Evolutionary conservation across 1,140 invertebrate genomes (phyloP), one percentile per base, ranked within the genome.

Genomic region (Calliphora vicina): DNA sequence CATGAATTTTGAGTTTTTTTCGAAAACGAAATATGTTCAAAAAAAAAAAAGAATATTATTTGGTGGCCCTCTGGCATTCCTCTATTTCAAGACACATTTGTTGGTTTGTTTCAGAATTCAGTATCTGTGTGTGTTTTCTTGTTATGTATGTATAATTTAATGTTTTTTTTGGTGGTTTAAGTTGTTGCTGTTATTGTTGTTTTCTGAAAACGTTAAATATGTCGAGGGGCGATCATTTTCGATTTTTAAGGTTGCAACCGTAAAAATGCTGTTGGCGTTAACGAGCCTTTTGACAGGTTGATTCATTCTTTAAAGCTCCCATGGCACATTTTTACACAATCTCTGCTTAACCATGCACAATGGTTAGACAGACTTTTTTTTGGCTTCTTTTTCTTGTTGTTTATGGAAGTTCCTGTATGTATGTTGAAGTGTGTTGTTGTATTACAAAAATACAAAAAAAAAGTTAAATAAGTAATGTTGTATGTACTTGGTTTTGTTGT

Each of bases 211-310:
- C 27, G 45, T 76, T 67, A 80, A 42, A 45, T 81, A 43, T 81
- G 80, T 80, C 57, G 78, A 81, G 80, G 84, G 82, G 82, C 84
- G 73, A 84, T 84, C 43, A 81, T 72, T 81, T 83, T 82, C 84
- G 84, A 84, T 82, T 82, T 84, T 78, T 84, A 74, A 73, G 82
- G 84, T 80, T 84, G 84, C 84, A 84, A 84, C 84, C 82, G 84
- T 83, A 84, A 84, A 84, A 84, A 84, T 88, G 88, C 88, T 89
- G 88, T 89, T 89, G 88, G 88, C 88, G 88, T 86, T 89, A 89
- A 89, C 88, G 88, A 89, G 88, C 86, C 88, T 89, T 89, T 89
- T 89, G 88, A 89, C 88, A 89, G 88, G 87, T 89, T 89, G 88
- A 89, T 89, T 89, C 88, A 89, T 89, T 73, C 71, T 82, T 71